Base-by-base conservation (phyloP, 2,888 invertebrate species). In the Morinoia aosen region DNA sequence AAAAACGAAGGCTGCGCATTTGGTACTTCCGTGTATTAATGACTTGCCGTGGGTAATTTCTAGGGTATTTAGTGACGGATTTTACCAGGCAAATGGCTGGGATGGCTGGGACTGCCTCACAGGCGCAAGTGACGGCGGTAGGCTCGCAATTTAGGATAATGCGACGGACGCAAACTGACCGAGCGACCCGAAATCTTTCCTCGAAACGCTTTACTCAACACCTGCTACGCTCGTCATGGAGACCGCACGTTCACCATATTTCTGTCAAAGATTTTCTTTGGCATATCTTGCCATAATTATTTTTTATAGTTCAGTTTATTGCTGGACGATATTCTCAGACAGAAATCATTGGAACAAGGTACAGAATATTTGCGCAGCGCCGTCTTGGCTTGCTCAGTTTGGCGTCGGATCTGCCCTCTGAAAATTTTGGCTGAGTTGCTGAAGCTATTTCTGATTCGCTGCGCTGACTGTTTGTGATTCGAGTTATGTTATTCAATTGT, bases 1-100 rank as follows among this genome's bases (percentile, higher is more conserved):
- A 40, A 90, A 48, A 90, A 76, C 0, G 12, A 25, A 33, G 76
- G 76, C 76, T 76, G 76, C 33, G 33, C 76, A 76, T 16, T 76
- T 3, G 25, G 76, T 33, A 76, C 25, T 76, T 76, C 76, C 33
- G 57, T 57, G 57, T 8, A 57, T 33, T 57, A 93, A 93, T 93
- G 57, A 93, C 57, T 93, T 93, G 57, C 93, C 93, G 56, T 16
- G 16, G 93, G 93, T n/a, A 93, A 93, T 93, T 93, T 57, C n/a
- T 12, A 56, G 33, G 25, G 57, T 33, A 57, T 57, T 93, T 93
- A 57, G 57, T 93, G 56, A 93, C 57, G 93, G 93, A 33, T 57
- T 93, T 93, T 93, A 57, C 93, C 56, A 57, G 90, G 40, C 90
- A 90, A 90, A 90, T 90, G 39, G 90, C 90, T 3, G 40, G 90